Evolutionary conservation across 2,113 vertebrate species (phyloP).

Genomic region (Raja brachyura): DNA sequence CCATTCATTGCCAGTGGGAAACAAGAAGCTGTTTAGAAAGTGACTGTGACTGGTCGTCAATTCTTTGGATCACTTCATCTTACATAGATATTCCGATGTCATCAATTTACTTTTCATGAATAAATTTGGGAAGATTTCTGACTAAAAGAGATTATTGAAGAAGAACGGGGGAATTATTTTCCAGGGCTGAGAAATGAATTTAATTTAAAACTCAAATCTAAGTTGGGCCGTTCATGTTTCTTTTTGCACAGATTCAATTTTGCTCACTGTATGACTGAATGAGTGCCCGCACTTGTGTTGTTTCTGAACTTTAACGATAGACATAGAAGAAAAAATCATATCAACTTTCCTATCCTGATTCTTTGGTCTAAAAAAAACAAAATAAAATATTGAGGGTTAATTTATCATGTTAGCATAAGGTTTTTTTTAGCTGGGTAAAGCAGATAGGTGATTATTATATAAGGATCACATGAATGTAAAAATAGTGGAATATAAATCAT

Average conservation of each 20-base stretch:
- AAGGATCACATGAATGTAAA: neutral
- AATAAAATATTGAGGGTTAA: neutral
- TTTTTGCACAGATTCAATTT: conserved; percentile 14
- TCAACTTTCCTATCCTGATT: neutral
- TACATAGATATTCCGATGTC: neutral
- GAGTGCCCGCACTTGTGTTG: neutral
- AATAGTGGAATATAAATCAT: neutral
- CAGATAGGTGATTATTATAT: no score
- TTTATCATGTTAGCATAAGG: neutral
- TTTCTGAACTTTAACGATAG: neutral
- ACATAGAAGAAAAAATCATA: neutral
- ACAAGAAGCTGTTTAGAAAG: conserved; percentile 13
- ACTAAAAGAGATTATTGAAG: neutral
- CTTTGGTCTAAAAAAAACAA: neutral
- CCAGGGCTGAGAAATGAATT: conserved; percentile 18
- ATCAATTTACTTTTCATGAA: conserved; percentile 34
- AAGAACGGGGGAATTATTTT: neutral
- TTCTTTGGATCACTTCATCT: conserved; percentile 7
- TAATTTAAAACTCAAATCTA: conserved; percentile 3
- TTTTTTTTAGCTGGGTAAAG: neutral
- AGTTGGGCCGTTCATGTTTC: neutral
- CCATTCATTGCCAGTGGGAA: conserved; percentile 31
- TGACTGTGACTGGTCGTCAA: neutral
- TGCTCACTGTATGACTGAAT: neutral
- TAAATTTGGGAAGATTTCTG: conserved; percentile 28